Evolutionary conservation across 2,113 vertebrate genomes (phyloP), one percentile per base, ranked within the genome.

Genomic region (Fregata magnificens): DNA sequence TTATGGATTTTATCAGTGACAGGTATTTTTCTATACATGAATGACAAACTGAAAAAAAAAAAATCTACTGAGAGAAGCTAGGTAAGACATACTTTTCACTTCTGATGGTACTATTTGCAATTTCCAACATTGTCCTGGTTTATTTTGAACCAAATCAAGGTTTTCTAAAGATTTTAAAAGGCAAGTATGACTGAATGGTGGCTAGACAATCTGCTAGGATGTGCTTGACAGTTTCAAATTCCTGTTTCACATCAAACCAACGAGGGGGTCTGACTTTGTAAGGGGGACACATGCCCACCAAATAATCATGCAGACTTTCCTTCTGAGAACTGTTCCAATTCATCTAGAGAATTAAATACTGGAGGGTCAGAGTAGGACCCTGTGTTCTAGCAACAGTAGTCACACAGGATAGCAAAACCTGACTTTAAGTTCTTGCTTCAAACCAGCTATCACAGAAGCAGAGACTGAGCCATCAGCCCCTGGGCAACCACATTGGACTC

Each of bases 401-500:
- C 53, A 19, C 47, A 53, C 7, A 47, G 38, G 34, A 21, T 5
- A 74, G 15, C 22, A 61, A 59, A 83, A 79, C 8, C 18, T 40
- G 53, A 42, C 25, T 65, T 65, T 14, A 22, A 58, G 34, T 49
- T n/a, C 26, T 44, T 49, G 13, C 31, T 80, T 89, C 58, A 88
- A 45, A 45, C 7, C n/a, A 49, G 7, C 16, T 45, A 10, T 32
- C n/a, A 50, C 11, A 74, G 31, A 32, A 58, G 34, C 25, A 65
- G 52, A 88, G 77, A 31, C 7, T 16, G 53, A 84, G 28, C 47
- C 47, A 20, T 47, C 34, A 42, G 9, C 5, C 19, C 9, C 14
- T 22, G 20, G 15, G 52, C 34, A 61, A 15, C 5, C 1, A 0
- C 1, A 0, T 2, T 63, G n/a, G 11, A 13, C 5, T 81, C 7